Percentiles rank a stretch among this genome's conserved stretches.
phyloP scores from a whole-genome alignment of 2,113 vertebrate genomes.

The Mustelus asterias region DNA sequence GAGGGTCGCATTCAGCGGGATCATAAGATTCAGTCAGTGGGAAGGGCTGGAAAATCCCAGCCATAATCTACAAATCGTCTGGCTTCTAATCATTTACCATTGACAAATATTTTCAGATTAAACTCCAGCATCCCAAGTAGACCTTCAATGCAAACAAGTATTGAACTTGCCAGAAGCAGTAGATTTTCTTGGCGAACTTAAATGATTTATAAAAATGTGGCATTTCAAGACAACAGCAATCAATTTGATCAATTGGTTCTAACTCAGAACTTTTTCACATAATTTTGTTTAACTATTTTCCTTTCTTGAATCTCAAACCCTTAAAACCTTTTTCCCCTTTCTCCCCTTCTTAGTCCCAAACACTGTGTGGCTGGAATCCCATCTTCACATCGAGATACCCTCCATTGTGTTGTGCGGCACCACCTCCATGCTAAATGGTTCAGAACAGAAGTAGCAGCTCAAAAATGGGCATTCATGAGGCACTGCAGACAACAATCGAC shows the following conservation, averaged over 20 bases:
- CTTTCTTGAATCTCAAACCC: neutral
- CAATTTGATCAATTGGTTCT: neutral
- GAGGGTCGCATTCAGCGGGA: too few species aligned
- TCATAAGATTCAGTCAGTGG: too few species aligned
- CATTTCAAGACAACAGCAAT: slow-evolving; percentile 2
- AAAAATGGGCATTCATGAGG: too few species aligned
- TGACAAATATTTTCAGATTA: neutral
- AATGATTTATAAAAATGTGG: neutral
- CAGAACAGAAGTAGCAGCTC: too few species aligned
- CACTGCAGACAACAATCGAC: too few species aligned
- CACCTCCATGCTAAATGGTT: too few species aligned
- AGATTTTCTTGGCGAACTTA: neutral
- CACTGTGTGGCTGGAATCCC: too few species aligned
- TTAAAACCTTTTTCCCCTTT: too few species aligned
- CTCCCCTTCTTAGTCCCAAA: too few species aligned
- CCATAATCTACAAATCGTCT: neutral
- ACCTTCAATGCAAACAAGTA: slow-evolving; percentile 5
- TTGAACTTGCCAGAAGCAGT: neutral
- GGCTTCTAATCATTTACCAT: neutral
- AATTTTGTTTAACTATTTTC: neutral
- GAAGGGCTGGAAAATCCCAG: too few species aligned
- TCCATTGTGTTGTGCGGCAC: too few species aligned
- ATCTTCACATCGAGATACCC: too few species aligned
- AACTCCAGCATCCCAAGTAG: neutral
- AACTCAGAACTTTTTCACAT: neutral